These are phyloP conservation scores for Aproaerema taeniolella DNA, from an alignment of 2,888 invertebrate genomes.

Conservation along the genomic window DNA sequence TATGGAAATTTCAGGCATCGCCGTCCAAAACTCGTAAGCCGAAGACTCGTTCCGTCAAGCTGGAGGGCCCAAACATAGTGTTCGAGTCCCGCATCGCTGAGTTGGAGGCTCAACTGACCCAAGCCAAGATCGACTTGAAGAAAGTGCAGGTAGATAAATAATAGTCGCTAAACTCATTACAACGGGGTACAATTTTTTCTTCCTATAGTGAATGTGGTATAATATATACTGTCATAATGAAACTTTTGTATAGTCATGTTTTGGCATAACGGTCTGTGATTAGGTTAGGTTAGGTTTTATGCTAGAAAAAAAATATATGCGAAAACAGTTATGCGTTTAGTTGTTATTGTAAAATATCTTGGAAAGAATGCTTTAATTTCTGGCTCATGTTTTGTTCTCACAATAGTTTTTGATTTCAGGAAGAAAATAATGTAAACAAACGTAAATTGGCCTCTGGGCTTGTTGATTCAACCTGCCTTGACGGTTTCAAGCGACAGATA, in stretches of 20 bases:
- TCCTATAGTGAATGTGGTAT: no score
- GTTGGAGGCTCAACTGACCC: constrained; percentile 88
- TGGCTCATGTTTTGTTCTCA: no score
- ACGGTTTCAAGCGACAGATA: constrained; percentile 82
- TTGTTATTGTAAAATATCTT: no score
- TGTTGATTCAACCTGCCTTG: constrained; percentile 74
- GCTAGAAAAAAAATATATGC: no score
- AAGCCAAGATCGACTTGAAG: constrained; percentile 85
- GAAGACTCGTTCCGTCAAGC: constrained; percentile 48
- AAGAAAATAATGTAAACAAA: constrained; percentile 70
- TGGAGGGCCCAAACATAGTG: constrained; percentile 88
- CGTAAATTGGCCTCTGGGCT: constrained; percentile 69
- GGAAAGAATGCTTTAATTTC: no score
- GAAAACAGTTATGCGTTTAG: no score
- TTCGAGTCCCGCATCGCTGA: constrained; percentile 91
- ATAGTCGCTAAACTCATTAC: neutral
- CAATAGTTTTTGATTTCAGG: constrained; percentile 49
- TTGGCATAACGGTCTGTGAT: no score
- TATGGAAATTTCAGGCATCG: no score
- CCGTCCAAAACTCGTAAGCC: constrained; percentile 46
- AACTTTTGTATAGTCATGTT: no score
- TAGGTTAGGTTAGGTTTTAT: no score
- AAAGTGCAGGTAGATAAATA: constrained; percentile 82
- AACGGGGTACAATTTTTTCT: no score
- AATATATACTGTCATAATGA: no score